Evolutionary conservation across 2,113 vertebrate genomes (phyloP).

Genomic region (Cavia aperea): DNA sequence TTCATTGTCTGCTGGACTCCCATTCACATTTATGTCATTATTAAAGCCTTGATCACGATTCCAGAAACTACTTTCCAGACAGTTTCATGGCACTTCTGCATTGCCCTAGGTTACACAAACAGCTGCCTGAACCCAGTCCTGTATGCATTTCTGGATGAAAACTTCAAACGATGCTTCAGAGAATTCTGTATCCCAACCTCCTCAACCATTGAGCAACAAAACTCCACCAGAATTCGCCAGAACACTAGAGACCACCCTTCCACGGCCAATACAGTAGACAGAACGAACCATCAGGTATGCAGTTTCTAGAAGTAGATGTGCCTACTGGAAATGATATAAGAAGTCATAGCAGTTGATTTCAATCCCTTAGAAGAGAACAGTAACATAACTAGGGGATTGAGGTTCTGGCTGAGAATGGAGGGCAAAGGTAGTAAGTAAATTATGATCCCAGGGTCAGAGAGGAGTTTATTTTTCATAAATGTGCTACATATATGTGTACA

Average conservation of each 20-base stretch:
- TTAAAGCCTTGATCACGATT: constrained; percentile 92
- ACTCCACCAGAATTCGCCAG: constrained; percentile 86
- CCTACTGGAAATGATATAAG: constrained; percentile 78
- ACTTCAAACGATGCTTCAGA: constrained; percentile 98
- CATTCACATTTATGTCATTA: constrained; percentile 97
- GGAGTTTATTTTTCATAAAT: not conserved
- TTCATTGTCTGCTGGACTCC: constrained; percentile 99
- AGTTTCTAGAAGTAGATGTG: constrained; percentile 80
- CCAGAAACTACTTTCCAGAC: constrained; percentile 92
- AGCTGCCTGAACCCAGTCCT: constrained; percentile 99
- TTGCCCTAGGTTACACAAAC: constrained; percentile 97
- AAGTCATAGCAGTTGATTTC: constrained; percentile 79
- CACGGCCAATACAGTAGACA: constrained; percentile 89
- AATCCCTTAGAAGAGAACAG: constrained; percentile 31
- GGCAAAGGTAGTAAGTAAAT: not conserved
- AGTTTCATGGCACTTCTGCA: constrained; percentile 98
- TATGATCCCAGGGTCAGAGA: not conserved
- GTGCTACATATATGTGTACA: not conserved
- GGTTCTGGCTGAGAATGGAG: not conserved
- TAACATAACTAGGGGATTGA: not conserved
- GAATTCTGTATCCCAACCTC: constrained; percentile 96
- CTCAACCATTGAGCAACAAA: constrained; percentile 89
- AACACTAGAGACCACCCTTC: constrained; percentile 86
- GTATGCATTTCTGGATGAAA: constrained; percentile 98
- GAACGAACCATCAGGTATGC: constrained; percentile 96